These are phyloP conservation scores for Fragum sueziense DNA, from an alignment of 2,888 invertebrate genomes.

Conservation along the genomic window DNA sequence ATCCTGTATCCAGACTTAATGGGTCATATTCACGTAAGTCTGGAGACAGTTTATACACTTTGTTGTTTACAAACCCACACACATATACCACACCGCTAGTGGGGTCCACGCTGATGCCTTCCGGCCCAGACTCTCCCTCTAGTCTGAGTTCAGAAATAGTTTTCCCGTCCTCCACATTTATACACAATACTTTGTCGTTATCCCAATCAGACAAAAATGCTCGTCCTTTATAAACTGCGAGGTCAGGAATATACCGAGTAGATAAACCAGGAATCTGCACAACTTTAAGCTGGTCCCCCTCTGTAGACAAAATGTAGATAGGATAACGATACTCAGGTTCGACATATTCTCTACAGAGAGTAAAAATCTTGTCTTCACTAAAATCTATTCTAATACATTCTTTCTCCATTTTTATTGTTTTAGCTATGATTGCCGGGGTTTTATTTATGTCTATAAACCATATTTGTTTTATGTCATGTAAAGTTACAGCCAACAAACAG, in stretches of 20 bases:
- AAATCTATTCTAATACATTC: neutral
- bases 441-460: neutral
- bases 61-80: neutral
- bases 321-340: neutral
- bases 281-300: neutral
- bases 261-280: neutral
- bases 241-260: neutral
- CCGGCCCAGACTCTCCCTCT: neutral
- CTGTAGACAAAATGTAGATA: neutral
- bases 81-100: neutral
- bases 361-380: neutral
- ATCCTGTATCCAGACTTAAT: neutral
- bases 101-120: neutral
- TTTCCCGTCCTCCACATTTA: neutral
- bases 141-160: neutral
- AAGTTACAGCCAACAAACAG: neutral
- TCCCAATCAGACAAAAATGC: neutral
- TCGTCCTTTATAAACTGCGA: neutral
- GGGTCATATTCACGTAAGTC: neutral
- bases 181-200: neutral
- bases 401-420: neutral
- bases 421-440: neutral
- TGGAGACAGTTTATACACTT: neutral
- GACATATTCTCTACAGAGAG: neutral
- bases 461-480: neutral